Conservation (phyloP, 23 tunicate genomes). For the Halocynthia roretzi region DNA sequence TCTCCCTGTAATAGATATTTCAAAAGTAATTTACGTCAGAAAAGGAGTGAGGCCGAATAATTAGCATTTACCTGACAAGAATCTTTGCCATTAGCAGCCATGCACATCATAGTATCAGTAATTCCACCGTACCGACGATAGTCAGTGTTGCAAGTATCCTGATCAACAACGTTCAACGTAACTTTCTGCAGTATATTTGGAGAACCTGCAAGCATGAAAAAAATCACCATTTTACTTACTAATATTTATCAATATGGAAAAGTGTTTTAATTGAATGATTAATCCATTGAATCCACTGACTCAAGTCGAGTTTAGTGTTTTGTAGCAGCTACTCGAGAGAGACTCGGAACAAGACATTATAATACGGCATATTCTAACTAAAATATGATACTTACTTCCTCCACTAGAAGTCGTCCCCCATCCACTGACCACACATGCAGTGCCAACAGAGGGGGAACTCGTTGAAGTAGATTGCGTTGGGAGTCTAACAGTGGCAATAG, state of each 20-base stretch:
- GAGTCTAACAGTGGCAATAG: slow-evolving; percentile 36
- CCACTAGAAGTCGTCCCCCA: slow-evolving; percentile 74
- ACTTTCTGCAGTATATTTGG: slow-evolving; percentile 41
- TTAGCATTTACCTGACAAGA: slow-evolving; percentile 73
- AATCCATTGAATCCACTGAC: too few relatives aligned
- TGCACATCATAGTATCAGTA: slow-evolving; percentile 63
- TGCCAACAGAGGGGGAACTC: slow-evolving; percentile 45
- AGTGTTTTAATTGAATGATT: background rate
- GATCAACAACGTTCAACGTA: slow-evolving; percentile 47
- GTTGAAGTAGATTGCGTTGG: slow-evolving; percentile 25
- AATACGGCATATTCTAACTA: background rate
- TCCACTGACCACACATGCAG: slow-evolving; percentile 68
- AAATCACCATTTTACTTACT: background rate
- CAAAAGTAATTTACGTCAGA: background rate
- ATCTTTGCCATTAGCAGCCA: slow-evolving; percentile 82
- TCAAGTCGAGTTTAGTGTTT: too few relatives aligned
- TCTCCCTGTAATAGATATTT: slow-evolving; percentile 59
- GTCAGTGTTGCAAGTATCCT: slow-evolving; percentile 47
- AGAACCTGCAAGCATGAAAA: slow-evolving; percentile 31
- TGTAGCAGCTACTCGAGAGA: background rate
- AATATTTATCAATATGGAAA: background rate
- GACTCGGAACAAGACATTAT: background rate
- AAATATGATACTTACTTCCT: slow-evolving; percentile 35
- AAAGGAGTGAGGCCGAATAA: background rate
- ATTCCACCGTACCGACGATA: slow-evolving; percentile 56